Conservation (phyloP, 1,140 invertebrate species). For the Megathymus violae region DNA sequence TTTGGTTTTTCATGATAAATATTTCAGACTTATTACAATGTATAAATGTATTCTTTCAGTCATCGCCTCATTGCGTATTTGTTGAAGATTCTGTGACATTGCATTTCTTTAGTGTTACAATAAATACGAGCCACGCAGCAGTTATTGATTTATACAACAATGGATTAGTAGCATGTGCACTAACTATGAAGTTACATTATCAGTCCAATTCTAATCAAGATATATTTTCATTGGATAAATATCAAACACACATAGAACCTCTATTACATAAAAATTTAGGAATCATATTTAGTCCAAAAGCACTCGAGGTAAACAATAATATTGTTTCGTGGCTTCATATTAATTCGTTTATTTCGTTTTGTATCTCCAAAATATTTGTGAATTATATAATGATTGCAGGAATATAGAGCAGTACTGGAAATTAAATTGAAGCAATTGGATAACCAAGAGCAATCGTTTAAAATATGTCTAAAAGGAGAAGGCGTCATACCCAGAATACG, state of each 20-base stretch:
- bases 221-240: conserved; percentile 73
- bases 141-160: conserved; percentile 72
- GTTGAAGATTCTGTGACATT: conserved; percentile 73
- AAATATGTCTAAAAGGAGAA: conserved; percentile 71
- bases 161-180: conserved; percentile 67
- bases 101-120: conserved; percentile 68
- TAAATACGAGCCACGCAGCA: conserved; percentile 61
- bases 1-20: not conserved
- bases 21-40: not conserved
- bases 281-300: conserved; percentile 73
- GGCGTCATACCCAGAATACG: conserved; percentile 70
- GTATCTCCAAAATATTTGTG: too few species aligned
- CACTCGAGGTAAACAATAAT: conserved; percentile 54
- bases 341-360: too few species aligned
- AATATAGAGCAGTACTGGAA: conserved; percentile 72
- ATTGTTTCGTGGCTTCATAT: not conserved
- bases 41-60: conserved; percentile 50
- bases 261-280: conserved; percentile 67
- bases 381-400: conserved; percentile 50
- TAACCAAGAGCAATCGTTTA: conserved; percentile 70
- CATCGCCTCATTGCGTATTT: conserved; percentile 72
- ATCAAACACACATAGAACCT: conserved; percentile 72
- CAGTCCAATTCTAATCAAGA: conserved; percentile 57
- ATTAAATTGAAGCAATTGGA: conserved; percentile 68
- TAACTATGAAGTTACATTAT: conserved; percentile 68